Conservation (phyloP, 2,113 vertebrate species). For the Tyrannus savana region DNA sequence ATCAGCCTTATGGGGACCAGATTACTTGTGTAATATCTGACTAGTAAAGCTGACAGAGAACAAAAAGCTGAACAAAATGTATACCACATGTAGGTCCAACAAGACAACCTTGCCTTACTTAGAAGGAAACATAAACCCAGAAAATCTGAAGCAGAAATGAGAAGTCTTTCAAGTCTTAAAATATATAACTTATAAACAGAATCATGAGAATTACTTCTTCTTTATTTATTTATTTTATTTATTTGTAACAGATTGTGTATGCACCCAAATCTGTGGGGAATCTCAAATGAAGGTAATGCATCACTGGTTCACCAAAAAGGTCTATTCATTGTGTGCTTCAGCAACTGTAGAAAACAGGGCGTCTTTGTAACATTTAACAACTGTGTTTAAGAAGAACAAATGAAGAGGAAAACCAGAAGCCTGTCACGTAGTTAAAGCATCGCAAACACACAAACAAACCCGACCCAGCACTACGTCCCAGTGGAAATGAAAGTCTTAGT, state of each 20-base stretch:
- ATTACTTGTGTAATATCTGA: not conserved
- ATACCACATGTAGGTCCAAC: not conserved
- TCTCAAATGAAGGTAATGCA: not conserved
- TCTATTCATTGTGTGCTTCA: not conserved
- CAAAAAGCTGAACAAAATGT: not conserved
- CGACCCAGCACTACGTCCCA: not conserved
- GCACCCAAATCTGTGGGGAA: not conserved
- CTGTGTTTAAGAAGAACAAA: constrained; percentile 17
- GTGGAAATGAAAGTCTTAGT: constrained; percentile 10
- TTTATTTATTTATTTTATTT: not conserved
- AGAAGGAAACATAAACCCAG: not conserved
- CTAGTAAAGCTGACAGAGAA: not conserved
- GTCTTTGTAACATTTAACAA: not conserved
- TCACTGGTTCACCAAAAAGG: not conserved
- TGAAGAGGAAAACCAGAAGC: constrained; percentile 54
- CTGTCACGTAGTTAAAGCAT: constrained; percentile 15
- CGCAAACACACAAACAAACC: constrained; percentile 32
- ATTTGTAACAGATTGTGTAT: not conserved
- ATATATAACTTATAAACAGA: not conserved
- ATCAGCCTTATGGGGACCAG: not conserved
- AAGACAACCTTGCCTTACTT: not conserved
- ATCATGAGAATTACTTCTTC: not conserved
- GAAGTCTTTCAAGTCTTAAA: not conserved
- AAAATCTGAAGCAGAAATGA: not conserved
- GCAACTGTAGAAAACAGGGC: not conserved